Evolutionary conservation across 1,140 invertebrate species (phyloP), one percentile per base, ranked within the genome.

Genomic region (Mercenaria mercenaria): DNA sequence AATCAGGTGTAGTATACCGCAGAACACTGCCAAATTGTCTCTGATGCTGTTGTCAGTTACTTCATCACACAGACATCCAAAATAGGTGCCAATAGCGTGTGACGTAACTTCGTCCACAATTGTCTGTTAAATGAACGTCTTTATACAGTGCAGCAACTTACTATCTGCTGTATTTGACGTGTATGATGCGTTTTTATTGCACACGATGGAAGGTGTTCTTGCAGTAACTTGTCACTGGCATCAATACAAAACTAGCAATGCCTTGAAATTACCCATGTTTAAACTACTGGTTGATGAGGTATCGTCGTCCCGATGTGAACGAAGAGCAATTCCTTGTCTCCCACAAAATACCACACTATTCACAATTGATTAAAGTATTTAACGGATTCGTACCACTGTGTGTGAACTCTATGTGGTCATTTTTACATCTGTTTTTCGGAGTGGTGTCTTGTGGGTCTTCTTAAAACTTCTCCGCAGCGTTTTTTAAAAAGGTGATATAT

Each of bases 191-290:
- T 87, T 90, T 67, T 88, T n/a, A n/a, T 91, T 13, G 43, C 23
- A 81, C 91, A 90, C n/a, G 80, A 39, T 26, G 37, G 11, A 1
- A 92, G 41, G 64, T 92, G 91, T 20, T 91, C 56, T 37, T 91
- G 29, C 29, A 91, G 37, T 50, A 82, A 32, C 20, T 41, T 32
- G 39, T 91, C 88, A n/a, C 84, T 85, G 32, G 72, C 69, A 79
- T 91, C 80, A 11, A 88, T 69, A 61, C 90, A 43, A 59, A 88
- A 89, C 37, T 89, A 92, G n/a, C 1, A 91, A 43, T 76, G 72
- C 91, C 81, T 91, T 89, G 64, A 92, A 92, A 84, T 91, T 89
- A 41, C 90, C 87, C 61, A 76, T 91, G 59, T 91, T 91, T n/a
- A 47, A 67, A 47, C 52, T 89, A 39, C 26, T 47, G 23, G 34